Conservation (phyloP, 2,888 invertebrate genomes). For the Tyria jacobaeae region DNA sequence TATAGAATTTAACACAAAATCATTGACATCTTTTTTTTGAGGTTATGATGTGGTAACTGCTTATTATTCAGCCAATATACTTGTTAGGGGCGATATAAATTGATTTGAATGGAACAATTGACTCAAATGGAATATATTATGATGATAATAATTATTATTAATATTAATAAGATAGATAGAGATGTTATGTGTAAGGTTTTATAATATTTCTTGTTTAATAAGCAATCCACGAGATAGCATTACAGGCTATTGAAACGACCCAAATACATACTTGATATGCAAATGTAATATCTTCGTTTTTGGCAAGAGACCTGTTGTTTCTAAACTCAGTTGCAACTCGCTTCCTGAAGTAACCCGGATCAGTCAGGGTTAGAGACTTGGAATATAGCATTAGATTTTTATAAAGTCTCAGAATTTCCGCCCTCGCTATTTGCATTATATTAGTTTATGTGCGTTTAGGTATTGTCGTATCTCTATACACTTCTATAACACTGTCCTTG, state of each 20-base stretch:
- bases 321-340: slow-evolving; percentile 91
- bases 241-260: neutral
- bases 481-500: neutral
- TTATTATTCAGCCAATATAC: neutral
- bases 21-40: neutral
- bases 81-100: too few relatives aligned
- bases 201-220: neutral
- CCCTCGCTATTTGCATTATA: slow-evolving; percentile 61
- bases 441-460: neutral
- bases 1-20: too few relatives aligned
- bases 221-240: neutral
- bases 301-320: slow-evolving; percentile 86
- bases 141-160: too few relatives aligned
- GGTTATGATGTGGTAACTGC: neutral
- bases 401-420: slow-evolving; percentile 90
- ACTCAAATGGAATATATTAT: neutral
- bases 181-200: neutral
- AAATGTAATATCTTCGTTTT: slow-evolving; percentile 67
- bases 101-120: neutral
- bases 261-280: slow-evolving; percentile 67
- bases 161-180: too few relatives aligned
- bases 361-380: slow-evolving; percentile 91
- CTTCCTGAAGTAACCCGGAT: slow-evolving; percentile 90
- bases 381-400: slow-evolving; percentile 93
- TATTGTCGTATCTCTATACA: neutral